Evolutionary conservation across 2,113 vertebrate species (phyloP).

Genomic region (Mustela nigripes): DNA sequence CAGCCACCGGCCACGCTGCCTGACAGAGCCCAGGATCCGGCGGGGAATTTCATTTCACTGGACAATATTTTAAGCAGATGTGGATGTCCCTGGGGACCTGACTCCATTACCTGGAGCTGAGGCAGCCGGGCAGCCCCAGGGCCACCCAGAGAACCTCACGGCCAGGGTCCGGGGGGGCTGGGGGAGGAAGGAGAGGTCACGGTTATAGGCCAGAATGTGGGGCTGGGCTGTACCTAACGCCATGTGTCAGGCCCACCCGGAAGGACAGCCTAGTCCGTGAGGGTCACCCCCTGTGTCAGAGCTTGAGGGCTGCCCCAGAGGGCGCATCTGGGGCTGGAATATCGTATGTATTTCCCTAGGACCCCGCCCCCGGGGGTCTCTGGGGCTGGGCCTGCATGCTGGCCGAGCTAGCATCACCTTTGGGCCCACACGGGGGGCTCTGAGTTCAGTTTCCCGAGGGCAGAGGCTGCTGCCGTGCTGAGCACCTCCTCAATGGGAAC

Average conservation of each 20-base stretch:
- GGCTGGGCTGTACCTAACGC: not conserved
- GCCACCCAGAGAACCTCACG: rapidly evolving
- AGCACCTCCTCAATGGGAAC: no score
- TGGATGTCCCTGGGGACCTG: slow-evolving; percentile 69
- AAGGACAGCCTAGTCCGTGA: not conserved
- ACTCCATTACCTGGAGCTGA: slow-evolving; percentile 70
- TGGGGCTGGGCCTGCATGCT: not conserved
- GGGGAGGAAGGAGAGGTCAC: not conserved
- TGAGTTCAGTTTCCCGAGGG: not conserved
- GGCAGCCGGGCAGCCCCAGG: not conserved
- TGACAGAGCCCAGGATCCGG: rapidly evolving
- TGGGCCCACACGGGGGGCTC: not conserved
- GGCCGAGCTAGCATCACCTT: not conserved
- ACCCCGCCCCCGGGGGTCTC: not conserved
- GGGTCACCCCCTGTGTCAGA: not conserved
- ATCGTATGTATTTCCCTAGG: slow-evolving; percentile 16
- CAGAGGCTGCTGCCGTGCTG: not conserved
- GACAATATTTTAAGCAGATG: slow-evolving; percentile 82
- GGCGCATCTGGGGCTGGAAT: not conserved
- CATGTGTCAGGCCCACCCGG: not conserved
- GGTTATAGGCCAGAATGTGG: not conserved
- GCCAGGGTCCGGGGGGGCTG: not conserved
- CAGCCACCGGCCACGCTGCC: not conserved
- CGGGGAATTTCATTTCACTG: slow-evolving; percentile 71
- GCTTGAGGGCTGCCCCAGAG: not conserved